phyloP scores from a whole-genome alignment of 2,888 invertebrate genomes.

The Melinopterus prodromus region DNA sequence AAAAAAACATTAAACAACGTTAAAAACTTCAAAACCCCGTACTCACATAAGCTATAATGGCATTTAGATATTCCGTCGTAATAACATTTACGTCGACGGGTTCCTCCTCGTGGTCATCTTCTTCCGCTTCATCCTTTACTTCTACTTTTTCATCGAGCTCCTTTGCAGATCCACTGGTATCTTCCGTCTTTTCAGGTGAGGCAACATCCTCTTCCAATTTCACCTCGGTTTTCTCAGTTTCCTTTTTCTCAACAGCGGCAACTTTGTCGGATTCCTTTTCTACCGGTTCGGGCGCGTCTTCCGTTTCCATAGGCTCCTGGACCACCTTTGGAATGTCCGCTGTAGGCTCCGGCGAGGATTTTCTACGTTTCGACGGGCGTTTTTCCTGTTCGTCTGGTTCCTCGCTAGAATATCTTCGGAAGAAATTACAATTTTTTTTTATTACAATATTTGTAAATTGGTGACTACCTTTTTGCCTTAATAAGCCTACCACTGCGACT shows the following conservation, averaged over 20 bases:
- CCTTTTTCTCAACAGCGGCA: conserved; percentile 24
- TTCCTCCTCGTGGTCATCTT: conserved; percentile 27
- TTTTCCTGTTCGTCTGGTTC: conserved; percentile 62
- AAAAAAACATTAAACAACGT: conserved; percentile 26
- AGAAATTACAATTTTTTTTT: conserved; percentile 9
- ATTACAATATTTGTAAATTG: neutral
- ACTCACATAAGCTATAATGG: conserved; percentile 45
- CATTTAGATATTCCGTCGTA: conserved; percentile 40
- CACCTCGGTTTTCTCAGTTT: conserved; percentile 22
- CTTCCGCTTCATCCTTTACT: conserved; percentile 27
- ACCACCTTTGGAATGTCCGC: conserved; percentile 31
- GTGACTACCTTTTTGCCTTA: conserved; percentile 69
- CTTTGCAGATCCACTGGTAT: conserved; percentile 43
- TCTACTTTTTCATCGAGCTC: conserved; percentile 41
- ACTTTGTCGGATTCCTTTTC: conserved; percentile 15
- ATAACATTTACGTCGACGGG: conserved; percentile 42
- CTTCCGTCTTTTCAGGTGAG: conserved; percentile 54
- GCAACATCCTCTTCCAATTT: conserved; percentile 35
- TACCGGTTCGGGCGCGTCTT: conserved; percentile 39
- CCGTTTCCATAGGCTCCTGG: conserved; percentile 52
- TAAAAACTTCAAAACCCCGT: neutral
- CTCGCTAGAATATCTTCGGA: conserved; percentile 61
- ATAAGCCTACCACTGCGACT: conserved; percentile 77
- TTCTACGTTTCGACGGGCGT: conserved; percentile 55
- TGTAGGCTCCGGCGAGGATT: conserved; percentile 8